Conservation (phyloP, 2,888 invertebrate species). For the Morinoia aosen region DNA sequence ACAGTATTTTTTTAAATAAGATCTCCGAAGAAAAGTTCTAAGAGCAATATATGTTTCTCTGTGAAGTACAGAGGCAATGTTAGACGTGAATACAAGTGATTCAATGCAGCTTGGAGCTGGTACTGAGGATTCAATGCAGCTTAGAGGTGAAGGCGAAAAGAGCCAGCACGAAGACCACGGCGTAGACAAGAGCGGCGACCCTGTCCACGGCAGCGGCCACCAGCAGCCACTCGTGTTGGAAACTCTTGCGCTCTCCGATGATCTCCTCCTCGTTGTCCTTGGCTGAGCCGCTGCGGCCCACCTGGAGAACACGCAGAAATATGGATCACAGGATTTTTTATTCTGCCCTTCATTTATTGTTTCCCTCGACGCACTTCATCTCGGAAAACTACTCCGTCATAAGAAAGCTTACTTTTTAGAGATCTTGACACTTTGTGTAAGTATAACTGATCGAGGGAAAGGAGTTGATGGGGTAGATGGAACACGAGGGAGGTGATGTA, state of each 20-base stretch:
- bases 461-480: too few relatives aligned
- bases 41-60: background rate
- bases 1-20: background rate
- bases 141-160: slow-evolving; percentile 37
- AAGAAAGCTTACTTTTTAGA: background rate
- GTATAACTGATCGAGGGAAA: too few relatives aligned
- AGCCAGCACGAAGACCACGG: background rate
- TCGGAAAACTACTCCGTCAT: background rate
- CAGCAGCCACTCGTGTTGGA: slow-evolving; percentile 61
- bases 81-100: background rate
- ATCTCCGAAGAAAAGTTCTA: background rate
- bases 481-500: too few relatives aligned
- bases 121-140: background rate
- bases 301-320: slow-evolving; percentile 1
- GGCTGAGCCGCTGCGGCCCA: slow-evolving; percentile 47
- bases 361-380: background rate
- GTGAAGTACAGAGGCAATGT: background rate
- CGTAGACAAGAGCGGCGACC: slow-evolving; percentile 54
- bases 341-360: background rate
- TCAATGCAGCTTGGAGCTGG: background rate
- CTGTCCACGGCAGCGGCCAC: slow-evolving; percentile 62
- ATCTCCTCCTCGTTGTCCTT: slow-evolving; percentile 56
- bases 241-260: slow-evolving; percentile 39
- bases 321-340: background rate
- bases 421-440: background rate